Percentiles rank a stretch among this genome's conserved stretches.
These are phyloP conservation scores for Taenaris catops DNA, from an alignment of 2,888 invertebrate genomes.

Conservation along the genomic window DNA sequence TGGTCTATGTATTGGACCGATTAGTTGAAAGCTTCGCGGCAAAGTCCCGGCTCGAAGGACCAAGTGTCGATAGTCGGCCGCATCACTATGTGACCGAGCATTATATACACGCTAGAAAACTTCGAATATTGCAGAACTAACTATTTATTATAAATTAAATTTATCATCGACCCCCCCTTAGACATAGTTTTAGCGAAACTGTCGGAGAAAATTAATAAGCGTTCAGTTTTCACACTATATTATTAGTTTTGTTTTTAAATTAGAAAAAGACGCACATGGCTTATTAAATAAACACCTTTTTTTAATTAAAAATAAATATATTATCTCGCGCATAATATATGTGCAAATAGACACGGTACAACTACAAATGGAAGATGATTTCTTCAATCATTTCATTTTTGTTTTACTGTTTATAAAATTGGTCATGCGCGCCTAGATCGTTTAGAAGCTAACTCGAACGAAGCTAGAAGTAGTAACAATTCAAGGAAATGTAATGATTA, in stretches of 20 bases:
- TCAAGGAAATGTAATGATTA: too few species aligned
- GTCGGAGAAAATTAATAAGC: slow-evolving; percentile 21
- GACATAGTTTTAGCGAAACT: slow-evolving; percentile 1
- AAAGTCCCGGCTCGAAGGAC: slow-evolving; percentile 27
- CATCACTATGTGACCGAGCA: slow-evolving; percentile 17
- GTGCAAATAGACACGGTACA: too few species aligned
- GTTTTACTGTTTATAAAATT: neutral
- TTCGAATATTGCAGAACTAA: slow-evolving; percentile 24
- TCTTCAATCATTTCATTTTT: too few species aligned
- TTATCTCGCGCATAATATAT: too few species aligned
- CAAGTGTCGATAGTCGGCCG: slow-evolving; percentile 17
- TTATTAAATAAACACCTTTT: neutral
- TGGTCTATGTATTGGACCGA: slow-evolving; percentile 57
- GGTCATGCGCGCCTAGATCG: slow-evolving; percentile 1
- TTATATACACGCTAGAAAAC: slow-evolving; percentile 24
- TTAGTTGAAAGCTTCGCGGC: slow-evolving; percentile 42
- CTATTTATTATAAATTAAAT: slow-evolving; percentile 17
- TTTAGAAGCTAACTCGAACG: neutral
- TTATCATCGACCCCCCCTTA: slow-evolving; percentile 12
- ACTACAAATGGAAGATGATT: too few species aligned
- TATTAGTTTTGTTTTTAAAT: neutral
- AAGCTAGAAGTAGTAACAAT: too few species aligned
- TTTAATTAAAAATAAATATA: too few species aligned
- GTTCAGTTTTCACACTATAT: slow-evolving; percentile 51
- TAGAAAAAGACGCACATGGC: neutral